A percentile compares a stretch with the other conserved stretches of the same genome.
These are phyloP conservation scores for Carcharodon carcharias DNA, from an alignment of 2,797 vertebrate species.

Conservation along the genomic window DNA sequence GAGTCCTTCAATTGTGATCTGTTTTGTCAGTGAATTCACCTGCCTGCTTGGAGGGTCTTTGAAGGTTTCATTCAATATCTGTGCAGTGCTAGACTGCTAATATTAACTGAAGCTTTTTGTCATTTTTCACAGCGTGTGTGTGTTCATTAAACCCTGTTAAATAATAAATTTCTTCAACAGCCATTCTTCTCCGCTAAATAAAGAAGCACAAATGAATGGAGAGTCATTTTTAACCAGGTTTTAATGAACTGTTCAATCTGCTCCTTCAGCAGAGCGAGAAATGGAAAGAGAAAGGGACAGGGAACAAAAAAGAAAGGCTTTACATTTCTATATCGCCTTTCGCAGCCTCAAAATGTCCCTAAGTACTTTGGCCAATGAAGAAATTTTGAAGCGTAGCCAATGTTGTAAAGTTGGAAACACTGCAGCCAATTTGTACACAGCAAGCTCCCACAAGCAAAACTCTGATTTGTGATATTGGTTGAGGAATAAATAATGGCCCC, in stretches of 20 bases:
- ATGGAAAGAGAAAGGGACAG: not conserved
- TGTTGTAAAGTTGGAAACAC: not conserved
- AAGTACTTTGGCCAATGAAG: not conserved
- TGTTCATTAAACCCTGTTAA: not conserved
- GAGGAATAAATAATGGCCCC: not conserved
- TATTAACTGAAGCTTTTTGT: not conserved
- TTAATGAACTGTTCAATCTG: not conserved
- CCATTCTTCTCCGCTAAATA: slow-evolving; percentile 2
- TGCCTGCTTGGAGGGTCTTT: not conserved
- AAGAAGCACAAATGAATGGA: not conserved
- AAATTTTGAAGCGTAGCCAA: not conserved
- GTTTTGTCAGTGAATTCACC: not conserved
- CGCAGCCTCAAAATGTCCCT: not conserved
- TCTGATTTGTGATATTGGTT: not conserved
- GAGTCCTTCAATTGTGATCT: not conserved
- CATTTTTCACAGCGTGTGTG: not conserved
- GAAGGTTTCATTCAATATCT: not conserved
- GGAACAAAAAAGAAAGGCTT: not conserved
- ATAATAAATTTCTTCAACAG: slow-evolving; percentile 17
- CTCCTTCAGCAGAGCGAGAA: not conserved
- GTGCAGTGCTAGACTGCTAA: not conserved
- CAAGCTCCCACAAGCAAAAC: not conserved
- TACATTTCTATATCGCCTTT: not conserved
- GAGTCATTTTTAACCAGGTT: not conserved
- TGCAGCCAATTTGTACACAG: not conserved